phyloP scores from a whole-genome alignment of 2,888 invertebrate genomes.

The Euplexia lucipara region DNA sequence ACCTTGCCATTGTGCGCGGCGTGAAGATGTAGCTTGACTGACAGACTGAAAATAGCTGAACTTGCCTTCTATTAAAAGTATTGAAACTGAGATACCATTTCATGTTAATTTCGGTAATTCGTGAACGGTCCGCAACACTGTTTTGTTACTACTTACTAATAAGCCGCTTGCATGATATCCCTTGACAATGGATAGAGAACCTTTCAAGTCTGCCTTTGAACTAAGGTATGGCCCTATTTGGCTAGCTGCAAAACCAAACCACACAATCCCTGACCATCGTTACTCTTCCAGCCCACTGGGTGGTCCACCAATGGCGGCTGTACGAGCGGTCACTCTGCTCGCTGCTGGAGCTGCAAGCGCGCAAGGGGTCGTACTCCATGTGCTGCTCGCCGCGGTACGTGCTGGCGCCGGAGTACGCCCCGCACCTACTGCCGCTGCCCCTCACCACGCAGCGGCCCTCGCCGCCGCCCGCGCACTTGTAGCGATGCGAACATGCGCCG shows the following conservation, averaged over 20 bases:
- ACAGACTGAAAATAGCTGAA: too few relatives aligned
- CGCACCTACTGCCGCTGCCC: conserved; percentile 82
- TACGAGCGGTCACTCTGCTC: conserved; percentile 88
- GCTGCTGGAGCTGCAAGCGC: conserved; percentile 84
- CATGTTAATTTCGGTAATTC: too few relatives aligned
- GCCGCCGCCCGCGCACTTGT: conserved; percentile 89
- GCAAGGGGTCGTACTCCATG: conserved; percentile 81
- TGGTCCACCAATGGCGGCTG: conserved; percentile 86
- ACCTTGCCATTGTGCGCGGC: too few relatives aligned
- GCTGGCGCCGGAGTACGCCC: conserved; percentile 84
- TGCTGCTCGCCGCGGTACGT: conserved; percentile 86
- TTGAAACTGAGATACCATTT: too few relatives aligned
- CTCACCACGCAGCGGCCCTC: conserved; percentile 84
- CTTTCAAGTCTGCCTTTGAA: neutral
- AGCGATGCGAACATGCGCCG: conserved; percentile 85
- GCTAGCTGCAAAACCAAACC: neutral
- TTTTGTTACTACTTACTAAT: too few relatives aligned
- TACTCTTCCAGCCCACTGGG: conserved; percentile 81
- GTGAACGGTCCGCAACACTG: too few relatives aligned
- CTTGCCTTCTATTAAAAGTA: too few relatives aligned
- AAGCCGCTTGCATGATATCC: too few relatives aligned
- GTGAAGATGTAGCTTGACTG: too few relatives aligned
- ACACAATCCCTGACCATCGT: neutral
- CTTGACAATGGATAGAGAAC: neutral
- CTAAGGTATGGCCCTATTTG: conserved; percentile 5